Conservation (phyloP, 2,888 invertebrate species). For the Gandaritis pyraliata region DNA sequence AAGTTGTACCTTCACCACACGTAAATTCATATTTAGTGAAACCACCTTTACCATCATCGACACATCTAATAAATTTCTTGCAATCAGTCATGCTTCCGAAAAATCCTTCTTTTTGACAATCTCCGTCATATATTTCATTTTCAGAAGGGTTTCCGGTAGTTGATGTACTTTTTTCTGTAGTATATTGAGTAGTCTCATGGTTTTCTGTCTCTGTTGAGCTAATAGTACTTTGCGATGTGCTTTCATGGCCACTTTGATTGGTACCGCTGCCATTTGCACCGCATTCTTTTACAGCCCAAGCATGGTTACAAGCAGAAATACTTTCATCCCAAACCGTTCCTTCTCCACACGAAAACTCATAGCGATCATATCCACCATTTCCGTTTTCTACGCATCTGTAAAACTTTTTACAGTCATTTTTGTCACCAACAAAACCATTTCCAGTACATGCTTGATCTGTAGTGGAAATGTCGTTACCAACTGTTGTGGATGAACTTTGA, state of each 20-base stretch:
- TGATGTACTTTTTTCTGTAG: constrained; percentile 31
- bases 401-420: constrained; percentile 85
- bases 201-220: constrained; percentile 34
- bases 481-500: constrained; percentile 22
- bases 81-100: constrained; percentile 83
- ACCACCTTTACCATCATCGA: constrained; percentile 75
- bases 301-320: constrained; percentile 83
- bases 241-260: constrained; percentile 26
- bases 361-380: constrained; percentile 69
- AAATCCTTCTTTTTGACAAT: constrained; percentile 74
- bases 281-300: constrained; percentile 55
- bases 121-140: constrained; percentile 20
- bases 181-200: constrained; percentile 22
- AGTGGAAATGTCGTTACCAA: constrained; percentile 20
- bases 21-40: constrained; percentile 82
- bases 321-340: constrained; percentile 85
- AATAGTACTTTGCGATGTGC: constrained; percentile 36
- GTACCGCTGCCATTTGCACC: constrained; percentile 39
- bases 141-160: constrained; percentile 20
- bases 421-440: constrained; percentile 76
- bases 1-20: constrained; percentile 85
- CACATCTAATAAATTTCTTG: constrained; percentile 88
- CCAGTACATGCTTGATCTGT: constrained; percentile 26
- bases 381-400: constrained; percentile 85
- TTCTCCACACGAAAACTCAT: constrained; percentile 81